A percentile compares a stretch with the other conserved stretches of the same genome.
Conservation (phyloP, 2,113 vertebrate species). For the Polyodon spathula region DNA sequence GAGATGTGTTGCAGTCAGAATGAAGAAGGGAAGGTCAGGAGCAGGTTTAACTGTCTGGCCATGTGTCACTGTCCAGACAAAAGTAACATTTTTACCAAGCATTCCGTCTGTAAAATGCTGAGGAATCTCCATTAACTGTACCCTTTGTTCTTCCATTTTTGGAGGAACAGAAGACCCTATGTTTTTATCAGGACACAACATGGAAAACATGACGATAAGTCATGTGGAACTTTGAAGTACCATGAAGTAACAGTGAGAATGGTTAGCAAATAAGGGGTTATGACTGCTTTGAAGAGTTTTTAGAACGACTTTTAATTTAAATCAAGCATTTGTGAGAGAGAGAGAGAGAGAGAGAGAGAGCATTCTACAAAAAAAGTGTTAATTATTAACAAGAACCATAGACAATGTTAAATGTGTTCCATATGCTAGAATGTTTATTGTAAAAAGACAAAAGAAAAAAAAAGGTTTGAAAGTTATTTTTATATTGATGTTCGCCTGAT, state of each 20-base stretch:
- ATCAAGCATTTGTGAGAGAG: background rate
- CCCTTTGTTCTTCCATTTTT: constrained; percentile 58
- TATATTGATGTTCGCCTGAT: no score
- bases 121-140: constrained; percentile 62
- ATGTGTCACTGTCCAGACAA: constrained; percentile 52
- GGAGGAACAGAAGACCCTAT: constrained; percentile 61
- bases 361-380: background rate
- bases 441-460: background rate
- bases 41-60: constrained; percentile 60
- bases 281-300: constrained; percentile 10
- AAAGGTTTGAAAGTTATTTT: no score
- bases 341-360: no score
- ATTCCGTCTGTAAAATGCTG: constrained; percentile 47
- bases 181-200: constrained; percentile 46
- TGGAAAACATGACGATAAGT: constrained; percentile 39
- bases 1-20: constrained; percentile 28
- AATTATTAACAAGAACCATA: background rate
- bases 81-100: constrained; percentile 61
- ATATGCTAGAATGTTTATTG: background rate
- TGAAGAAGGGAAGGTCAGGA: constrained; percentile 47
- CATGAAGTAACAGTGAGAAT: constrained; percentile 26
- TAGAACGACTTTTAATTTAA: constrained; percentile 8
- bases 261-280: background rate
- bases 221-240: constrained; percentile 52
- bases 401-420: background rate